Percentiles rank a stretch among this genome's conserved stretches.
Conservation (phyloP, 2,113 vertebrate species). For the Pituophis catenifer region DNA sequence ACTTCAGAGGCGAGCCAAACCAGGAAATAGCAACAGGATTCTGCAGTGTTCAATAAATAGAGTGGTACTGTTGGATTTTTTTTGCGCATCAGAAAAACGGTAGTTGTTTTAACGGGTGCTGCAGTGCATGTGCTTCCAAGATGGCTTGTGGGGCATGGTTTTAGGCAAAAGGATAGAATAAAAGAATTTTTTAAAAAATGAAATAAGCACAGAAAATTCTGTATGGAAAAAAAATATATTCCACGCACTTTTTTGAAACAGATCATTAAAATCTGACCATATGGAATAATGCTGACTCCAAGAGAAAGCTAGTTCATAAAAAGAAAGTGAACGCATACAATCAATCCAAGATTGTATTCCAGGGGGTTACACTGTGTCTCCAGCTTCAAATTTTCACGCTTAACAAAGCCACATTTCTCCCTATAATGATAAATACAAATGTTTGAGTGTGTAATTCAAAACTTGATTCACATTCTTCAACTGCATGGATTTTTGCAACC, state of each 20-base stretch:
- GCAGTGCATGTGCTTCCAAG: neutral
- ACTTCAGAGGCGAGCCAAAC: neutral
- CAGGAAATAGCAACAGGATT: neutral
- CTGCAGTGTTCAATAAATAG: neutral
- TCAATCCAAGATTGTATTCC: neutral
- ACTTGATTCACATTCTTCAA: neutral
- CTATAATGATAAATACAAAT: neutral
- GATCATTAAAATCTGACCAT: neutral
- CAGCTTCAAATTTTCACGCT: neutral
- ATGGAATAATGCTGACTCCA: neutral
- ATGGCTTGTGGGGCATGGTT: neutral
- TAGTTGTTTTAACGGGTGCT: neutral
- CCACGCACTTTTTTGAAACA: neutral
- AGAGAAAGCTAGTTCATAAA: neutral
- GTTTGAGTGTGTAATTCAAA: neutral
- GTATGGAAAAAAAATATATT: neutral
- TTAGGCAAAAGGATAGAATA: neutral
- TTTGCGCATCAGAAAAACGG: neutral
- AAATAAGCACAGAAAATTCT: neutral
- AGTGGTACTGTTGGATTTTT: neutral
- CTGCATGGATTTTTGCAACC: neutral
- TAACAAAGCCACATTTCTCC: neutral
- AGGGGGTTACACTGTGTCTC: neutral
- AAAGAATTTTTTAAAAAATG: neutral
- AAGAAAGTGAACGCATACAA: neutral